These are phyloP conservation scores for Oriolus oriolus DNA, from an alignment of 2,113 vertebrate species.

Conservation along the genomic window DNA sequence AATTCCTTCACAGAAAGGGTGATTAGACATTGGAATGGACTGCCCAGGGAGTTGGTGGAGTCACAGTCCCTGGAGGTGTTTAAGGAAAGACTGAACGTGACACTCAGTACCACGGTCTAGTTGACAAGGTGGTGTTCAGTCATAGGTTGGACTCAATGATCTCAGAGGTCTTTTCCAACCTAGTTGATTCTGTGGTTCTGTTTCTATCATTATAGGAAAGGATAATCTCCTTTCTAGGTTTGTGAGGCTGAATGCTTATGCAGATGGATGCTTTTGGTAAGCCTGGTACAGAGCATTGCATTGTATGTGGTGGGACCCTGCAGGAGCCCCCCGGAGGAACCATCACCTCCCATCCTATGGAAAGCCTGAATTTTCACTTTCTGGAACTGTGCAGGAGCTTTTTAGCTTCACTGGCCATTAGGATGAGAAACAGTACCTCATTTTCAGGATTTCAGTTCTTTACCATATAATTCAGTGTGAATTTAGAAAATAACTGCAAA, in stretches of 20 bases:
- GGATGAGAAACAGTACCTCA: neutral
- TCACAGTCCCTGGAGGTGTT: neutral
- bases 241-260: neutral
- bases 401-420: neutral
- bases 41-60: neutral
- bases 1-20: neutral
- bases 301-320: neutral
- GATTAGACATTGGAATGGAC: neutral
- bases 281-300: neutral
- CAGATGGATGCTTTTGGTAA: neutral
- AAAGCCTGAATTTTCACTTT: neutral
- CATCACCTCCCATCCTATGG: neutral
- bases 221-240: neutral
- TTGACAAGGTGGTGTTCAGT: neutral
- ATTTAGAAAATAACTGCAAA: neutral
- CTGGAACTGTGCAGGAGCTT: neutral
- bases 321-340: neutral
- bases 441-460: neutral
- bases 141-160: neutral
- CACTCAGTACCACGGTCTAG: neutral
- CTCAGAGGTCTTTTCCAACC: neutral
- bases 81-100: neutral
- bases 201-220: neutral
- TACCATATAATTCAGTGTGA: neutral
- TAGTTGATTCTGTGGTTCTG: neutral